Conservation (phyloP, 64 coral and sea anemone genomes). For the Stichodactyla helianthus region DNA sequence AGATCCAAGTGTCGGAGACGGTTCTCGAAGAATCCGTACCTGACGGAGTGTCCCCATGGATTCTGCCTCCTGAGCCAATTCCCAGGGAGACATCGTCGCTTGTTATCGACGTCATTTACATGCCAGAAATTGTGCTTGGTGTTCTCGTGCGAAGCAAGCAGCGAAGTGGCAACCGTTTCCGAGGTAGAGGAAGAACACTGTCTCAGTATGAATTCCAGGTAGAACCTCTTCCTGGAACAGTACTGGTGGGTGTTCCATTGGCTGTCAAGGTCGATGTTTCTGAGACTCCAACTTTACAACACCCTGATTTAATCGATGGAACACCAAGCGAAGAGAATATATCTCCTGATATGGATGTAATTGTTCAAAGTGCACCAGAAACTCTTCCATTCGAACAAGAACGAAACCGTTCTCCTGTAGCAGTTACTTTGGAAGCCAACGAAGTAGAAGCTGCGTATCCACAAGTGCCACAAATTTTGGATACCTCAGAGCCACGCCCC, state of each 20-base stretch:
- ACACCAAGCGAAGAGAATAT: background rate
- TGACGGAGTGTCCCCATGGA: background rate
- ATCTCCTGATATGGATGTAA: constrained; percentile 8
- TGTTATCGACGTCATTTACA: background rate
- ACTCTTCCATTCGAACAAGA: background rate
- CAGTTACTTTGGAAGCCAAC: background rate
- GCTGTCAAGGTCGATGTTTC: constrained; percentile 18
- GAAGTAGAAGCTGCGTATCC: background rate
- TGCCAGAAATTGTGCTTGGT: constrained; percentile 15
- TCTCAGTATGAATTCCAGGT: constrained; percentile 18
- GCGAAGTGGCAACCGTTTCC: background rate
- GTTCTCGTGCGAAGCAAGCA: constrained; percentile 17
- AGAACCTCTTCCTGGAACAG: constrained; percentile 17
- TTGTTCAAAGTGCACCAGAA: background rate
- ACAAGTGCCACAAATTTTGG: background rate
- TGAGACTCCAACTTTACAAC: constrained; percentile 15
- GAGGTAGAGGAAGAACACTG: background rate
- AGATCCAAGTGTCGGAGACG: background rate
- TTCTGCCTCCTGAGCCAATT: background rate
- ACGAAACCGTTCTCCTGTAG: constrained; percentile 17
- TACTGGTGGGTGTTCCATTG: constrained; percentile 4
- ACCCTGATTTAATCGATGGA: constrained; percentile 10
- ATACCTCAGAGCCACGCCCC: background rate
- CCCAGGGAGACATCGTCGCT: constrained; percentile 6
- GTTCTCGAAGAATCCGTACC: background rate